A percentile compares a stretch with the other conserved stretches of the same genome.
phyloP scores from a whole-genome alignment of 2,888 invertebrate species.

The Polymixis lichenea region DNA sequence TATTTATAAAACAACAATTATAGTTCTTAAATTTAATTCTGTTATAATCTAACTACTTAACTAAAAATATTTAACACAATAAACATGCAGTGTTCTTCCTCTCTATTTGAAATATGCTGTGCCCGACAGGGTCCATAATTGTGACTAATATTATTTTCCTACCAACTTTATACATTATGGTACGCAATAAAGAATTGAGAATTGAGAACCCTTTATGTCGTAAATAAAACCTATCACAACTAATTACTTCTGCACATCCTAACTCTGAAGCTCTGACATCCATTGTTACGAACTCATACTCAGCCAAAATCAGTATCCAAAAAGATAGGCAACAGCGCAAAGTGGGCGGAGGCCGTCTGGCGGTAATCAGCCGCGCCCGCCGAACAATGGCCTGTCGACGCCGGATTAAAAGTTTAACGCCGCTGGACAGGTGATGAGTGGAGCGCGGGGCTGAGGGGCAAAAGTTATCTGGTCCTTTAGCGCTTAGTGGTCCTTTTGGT shows the following conservation, averaged over 20 bases:
- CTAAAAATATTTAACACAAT: too few species aligned
- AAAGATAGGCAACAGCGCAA: conserved; percentile 56
- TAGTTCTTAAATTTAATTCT: too few species aligned
- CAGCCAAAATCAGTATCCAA: conserved; percentile 41
- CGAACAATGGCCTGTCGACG: conserved; percentile 83
- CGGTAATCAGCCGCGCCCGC: conserved; percentile 80
- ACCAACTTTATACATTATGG: too few species aligned
- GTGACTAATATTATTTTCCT: too few species aligned
- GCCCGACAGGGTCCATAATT: too few species aligned
- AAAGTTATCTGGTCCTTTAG: conserved; percentile 7
- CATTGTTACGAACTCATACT: conserved; percentile 36
- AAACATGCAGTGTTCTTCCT: too few species aligned
- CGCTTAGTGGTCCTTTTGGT: background rate
- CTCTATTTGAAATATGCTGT: too few species aligned
- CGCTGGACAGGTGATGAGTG: conserved; percentile 65
- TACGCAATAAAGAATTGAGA: too few species aligned
- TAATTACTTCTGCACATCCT: conserved; percentile 27
- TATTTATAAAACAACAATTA: too few species aligned
- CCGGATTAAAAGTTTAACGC: conserved; percentile 84
- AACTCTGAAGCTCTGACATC: conserved; percentile 25
- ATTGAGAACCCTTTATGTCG: too few species aligned
- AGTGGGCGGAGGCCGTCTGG: conserved; percentile 66
- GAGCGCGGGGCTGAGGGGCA: conserved; percentile 20
- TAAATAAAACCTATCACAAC: conserved; percentile 9
- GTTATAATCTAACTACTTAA: too few species aligned